These are phyloP conservation scores for Propithecus deckenii DNA, from an alignment of 2,797 vertebrate genomes.

Conservation along the genomic window DNA sequence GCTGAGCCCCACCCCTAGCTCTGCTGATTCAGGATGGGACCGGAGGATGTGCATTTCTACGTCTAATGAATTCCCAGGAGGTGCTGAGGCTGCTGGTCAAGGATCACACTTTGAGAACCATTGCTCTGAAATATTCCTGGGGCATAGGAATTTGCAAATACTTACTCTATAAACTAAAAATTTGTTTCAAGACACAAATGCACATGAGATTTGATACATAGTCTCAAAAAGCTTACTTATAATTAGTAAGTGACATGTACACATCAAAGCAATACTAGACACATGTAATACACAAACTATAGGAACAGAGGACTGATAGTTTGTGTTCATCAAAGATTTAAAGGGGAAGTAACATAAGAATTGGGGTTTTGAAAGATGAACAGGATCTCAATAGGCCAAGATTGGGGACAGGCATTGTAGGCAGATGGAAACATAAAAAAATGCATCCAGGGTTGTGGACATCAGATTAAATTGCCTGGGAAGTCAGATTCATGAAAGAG, in stretches of 20 bases:
- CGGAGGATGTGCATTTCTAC: neutral
- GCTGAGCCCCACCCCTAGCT: neutral
- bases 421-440: neutral
- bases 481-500: neutral
- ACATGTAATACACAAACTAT: accelerated
- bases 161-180: neutral
- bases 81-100: neutral
- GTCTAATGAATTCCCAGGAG: neutral
- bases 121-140: neutral
- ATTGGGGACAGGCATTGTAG: accelerated
- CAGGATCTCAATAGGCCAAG: neutral
- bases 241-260: neutral
- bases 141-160: neutral
- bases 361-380: neutral
- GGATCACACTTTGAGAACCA: neutral
- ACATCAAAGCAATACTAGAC: neutral
- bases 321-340: neutral
- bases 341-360: neutral
- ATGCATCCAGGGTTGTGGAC: neutral
- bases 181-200: neutral
- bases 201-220: neutral
- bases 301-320: neutral
- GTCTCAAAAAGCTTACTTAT: neutral
- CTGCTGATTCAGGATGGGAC: neutral
- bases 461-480: too few relatives aligned